A percentile compares a stretch with the other conserved stretches of the same genome.
These are phyloP conservation scores for Euphydryas editha DNA, from an alignment of 2,888 invertebrate genomes.

Conservation along the genomic window DNA sequence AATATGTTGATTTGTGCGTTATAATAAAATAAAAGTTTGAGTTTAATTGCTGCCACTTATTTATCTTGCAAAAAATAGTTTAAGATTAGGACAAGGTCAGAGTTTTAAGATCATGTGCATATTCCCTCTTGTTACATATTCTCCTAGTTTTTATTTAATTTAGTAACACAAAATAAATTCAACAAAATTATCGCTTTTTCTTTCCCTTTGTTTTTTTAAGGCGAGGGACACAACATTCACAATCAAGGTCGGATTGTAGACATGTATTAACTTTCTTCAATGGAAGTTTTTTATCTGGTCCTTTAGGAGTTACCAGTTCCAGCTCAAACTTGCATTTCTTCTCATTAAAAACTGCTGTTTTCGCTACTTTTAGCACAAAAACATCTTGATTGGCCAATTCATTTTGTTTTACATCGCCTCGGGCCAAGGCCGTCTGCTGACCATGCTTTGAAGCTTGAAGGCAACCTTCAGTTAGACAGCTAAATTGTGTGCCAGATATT, in stretches of 20 bases:
- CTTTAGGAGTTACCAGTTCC: conserved; percentile 87
- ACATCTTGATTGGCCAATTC: conserved; percentile 81
- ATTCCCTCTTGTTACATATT: conserved; percentile 8
- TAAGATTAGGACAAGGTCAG: not conserved
- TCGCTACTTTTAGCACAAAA: conserved; percentile 87
- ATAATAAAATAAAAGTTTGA: too few species aligned
- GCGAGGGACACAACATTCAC: conserved; percentile 61
- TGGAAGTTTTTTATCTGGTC: conserved; percentile 81
- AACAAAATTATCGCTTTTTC: conserved; percentile 42
- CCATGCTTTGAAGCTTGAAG: conserved; percentile 62
- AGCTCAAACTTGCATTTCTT: conserved; percentile 86
- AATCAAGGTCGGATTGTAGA: conserved; percentile 69
- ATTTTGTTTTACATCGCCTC: conserved; percentile 62
- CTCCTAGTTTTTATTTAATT: not conserved
- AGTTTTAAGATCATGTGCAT: not conserved
- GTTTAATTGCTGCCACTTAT: not conserved
- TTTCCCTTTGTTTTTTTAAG: conserved; percentile 55
- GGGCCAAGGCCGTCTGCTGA: conserved; percentile 58
- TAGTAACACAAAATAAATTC: not conserved
- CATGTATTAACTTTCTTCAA: conserved; percentile 63
- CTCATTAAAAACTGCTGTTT: conserved; percentile 85
- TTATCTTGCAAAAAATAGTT: not conserved
- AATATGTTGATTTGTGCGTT: too few species aligned
- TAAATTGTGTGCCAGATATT: conserved; percentile 69
- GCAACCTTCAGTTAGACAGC: conserved; percentile 77